Evolutionary conservation across 1,140 invertebrate species (phyloP).

Genomic region (Gerris buenoi): DNA sequence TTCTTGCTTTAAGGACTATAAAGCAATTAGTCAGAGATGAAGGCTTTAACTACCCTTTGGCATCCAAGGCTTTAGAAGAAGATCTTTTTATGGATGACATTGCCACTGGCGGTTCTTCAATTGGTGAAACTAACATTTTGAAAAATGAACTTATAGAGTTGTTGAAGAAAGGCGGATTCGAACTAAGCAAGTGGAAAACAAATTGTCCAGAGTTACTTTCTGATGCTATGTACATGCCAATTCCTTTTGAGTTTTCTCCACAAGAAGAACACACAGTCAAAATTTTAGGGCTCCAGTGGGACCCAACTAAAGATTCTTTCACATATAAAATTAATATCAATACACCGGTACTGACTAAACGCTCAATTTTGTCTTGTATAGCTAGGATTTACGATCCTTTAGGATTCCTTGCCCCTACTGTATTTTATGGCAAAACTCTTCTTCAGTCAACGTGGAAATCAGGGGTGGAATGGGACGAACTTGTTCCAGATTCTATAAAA

Average conservation of each 20-base stretch:
- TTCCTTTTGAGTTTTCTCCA: background rate
- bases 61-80: slow-evolving; percentile 17
- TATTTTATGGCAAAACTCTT: too few species aligned
- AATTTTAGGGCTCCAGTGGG: slow-evolving; percentile 21
- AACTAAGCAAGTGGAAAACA: slow-evolving; percentile 20
- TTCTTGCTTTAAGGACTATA: too few species aligned
- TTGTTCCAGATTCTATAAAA: too few species aligned
- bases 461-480: too few species aligned
- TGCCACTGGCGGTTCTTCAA: slow-evolving; percentile 19
- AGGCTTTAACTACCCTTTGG: too few species aligned
- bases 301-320: too few species aligned
- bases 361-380: slow-evolving; percentile 17
- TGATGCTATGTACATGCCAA: background rate
- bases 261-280: slow-evolving; percentile 1
- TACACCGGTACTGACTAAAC: too few species aligned
- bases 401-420: slow-evolving; percentile 20
- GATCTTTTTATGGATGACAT: slow-evolving; percentile 30
- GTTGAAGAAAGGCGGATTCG: slow-evolving; percentile 17
- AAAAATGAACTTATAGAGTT: slow-evolving; percentile 18
- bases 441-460: background rate
- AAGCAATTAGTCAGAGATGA: too few species aligned
- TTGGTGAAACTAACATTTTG: slow-evolving; percentile 19
- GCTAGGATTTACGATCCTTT: slow-evolving; percentile 25
- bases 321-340: too few species aligned
- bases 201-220: slow-evolving; percentile 11